Evolutionary conservation across 2,888 invertebrate species (phyloP), one percentile per base, ranked within the genome.

Genomic region (Stegophylla sp.): DNA sequence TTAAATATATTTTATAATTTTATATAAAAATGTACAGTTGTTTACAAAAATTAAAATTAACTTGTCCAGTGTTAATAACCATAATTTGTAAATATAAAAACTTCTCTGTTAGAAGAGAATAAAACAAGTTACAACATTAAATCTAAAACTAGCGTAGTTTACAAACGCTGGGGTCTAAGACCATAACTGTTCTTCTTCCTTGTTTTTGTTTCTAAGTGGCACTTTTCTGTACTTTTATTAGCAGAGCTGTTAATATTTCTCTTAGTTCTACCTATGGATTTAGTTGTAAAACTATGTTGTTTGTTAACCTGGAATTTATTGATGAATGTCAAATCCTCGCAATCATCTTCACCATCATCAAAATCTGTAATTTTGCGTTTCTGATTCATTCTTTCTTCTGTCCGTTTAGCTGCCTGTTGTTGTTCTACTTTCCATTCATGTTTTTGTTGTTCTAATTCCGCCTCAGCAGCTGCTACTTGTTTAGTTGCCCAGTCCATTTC

Each of bases 351-450:
- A 85, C 92, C 91, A 86, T 92, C 90, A 77, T 89, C 48, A 66
- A 41, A 67, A 41, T 66, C 71, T 1, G 61, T 53, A 23, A 63
- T 12, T 77, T 79, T 79, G 41, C 85, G 75, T 17, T 85, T 85
- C 64, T 86, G 85, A 51, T 79, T 79, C 41, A 79, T 71, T 43
- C 86, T 82, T 61, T 74, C 74, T 81, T 73, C 66, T 23, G 74
- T 67, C 20, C 48, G 17, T 26, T 71, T 79, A 26, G 71, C 79
- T 26, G 79, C 79, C 63, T 79, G 59, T 71, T 79, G 63, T 64
- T 95, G 91, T 86, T 93, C 93, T 85, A 93, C 90, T 87, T 95
- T 95, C 95, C 95, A 95, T 86, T 94, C 93, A 83, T 92, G 91
- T 87, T 94, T 94, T 86, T 93, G 92, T 72, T 92, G 90, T 85